These are phyloP conservation scores for Babyrousa celebensis DNA, from an alignment of 2,797 vertebrate genomes.

Conservation along the genomic window DNA sequence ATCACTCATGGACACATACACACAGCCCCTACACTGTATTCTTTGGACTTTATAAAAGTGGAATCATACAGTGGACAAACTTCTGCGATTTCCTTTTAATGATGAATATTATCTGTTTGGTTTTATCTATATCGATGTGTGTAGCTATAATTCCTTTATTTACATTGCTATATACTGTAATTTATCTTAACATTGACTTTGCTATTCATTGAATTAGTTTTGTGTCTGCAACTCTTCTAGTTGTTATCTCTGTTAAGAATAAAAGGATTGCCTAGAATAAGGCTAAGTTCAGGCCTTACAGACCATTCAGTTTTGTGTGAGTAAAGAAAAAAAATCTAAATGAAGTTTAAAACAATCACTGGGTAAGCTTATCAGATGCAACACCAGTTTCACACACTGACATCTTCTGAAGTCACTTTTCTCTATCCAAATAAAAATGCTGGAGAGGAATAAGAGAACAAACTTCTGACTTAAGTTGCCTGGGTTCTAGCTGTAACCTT, in stretches of 20 bases:
- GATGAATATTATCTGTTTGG: not conserved
- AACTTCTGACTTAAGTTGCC: not conserved
- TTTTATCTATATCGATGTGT: not conserved
- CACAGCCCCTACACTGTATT: not conserved
- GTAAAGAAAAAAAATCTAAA: not conserved
- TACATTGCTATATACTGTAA: not conserved
- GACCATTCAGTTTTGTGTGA: not conserved
- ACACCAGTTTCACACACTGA: not conserved
- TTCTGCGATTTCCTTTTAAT: constrained; percentile 21
- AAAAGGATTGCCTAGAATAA: not conserved
- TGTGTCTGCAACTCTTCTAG: not conserved
- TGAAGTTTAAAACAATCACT: not conserved
- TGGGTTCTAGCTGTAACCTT: not conserved
- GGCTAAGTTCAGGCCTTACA: not conserved
- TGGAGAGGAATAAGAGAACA: not conserved
- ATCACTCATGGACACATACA: not conserved
- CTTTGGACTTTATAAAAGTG: not conserved
- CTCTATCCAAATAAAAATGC: not conserved
- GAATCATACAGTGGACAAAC: not conserved
- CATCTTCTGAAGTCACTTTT: not conserved
- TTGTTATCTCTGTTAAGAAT: not conserved
- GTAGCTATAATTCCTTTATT: not conserved
- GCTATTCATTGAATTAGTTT: not conserved
- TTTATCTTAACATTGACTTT: not conserved
- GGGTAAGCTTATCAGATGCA: not conserved